Percentiles rank a stretch among this genome's conserved stretches.
Conservation (phyloP, 2,113 vertebrate species). For the Malurus alboscapulatus region DNA sequence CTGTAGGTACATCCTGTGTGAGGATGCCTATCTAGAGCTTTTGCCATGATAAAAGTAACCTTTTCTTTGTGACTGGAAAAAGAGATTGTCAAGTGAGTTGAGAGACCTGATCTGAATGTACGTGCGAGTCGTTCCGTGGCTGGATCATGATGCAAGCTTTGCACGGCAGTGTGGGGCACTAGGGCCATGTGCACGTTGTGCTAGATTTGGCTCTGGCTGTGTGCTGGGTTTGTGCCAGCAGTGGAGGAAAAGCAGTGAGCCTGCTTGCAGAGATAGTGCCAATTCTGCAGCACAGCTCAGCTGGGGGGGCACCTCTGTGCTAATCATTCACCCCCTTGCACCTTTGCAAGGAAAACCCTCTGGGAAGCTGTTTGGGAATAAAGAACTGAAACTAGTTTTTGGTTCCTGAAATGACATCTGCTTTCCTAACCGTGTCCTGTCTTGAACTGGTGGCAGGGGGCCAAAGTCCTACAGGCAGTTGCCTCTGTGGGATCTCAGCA, state of each 20-base stretch:
- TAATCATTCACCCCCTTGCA: not conserved
- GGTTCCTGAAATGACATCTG: not conserved
- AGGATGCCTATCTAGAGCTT: not conserved
- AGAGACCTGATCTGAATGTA: not conserved
- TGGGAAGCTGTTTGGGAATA: not conserved
- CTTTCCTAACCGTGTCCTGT: not conserved
- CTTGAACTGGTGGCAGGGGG: not conserved
- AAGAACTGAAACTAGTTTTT: not conserved
- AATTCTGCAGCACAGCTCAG: not conserved
- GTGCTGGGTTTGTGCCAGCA: not conserved
- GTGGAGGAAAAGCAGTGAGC: not conserved
- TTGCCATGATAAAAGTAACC: not conserved
- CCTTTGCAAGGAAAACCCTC: not conserved
- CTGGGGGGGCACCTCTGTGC: not conserved
- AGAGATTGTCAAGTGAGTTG: not conserved
- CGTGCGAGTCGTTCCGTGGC: fast-evolving
- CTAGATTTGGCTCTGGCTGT: not conserved
- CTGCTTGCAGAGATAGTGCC: not conserved
- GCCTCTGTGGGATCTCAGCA: not conserved
- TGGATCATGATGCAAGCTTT: not conserved
- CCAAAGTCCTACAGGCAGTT: not conserved
- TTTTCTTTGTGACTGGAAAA: not conserved
- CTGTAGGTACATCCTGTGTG: not conserved
- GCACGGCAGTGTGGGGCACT: not conserved
- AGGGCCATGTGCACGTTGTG: not conserved